Percentiles rank a stretch among this genome's conserved stretches.
These are phyloP conservation scores for Caenorhabditis tropicalis DNA, from an alignment of 1,140 invertebrate genomes.

Conservation along the genomic window DNA sequence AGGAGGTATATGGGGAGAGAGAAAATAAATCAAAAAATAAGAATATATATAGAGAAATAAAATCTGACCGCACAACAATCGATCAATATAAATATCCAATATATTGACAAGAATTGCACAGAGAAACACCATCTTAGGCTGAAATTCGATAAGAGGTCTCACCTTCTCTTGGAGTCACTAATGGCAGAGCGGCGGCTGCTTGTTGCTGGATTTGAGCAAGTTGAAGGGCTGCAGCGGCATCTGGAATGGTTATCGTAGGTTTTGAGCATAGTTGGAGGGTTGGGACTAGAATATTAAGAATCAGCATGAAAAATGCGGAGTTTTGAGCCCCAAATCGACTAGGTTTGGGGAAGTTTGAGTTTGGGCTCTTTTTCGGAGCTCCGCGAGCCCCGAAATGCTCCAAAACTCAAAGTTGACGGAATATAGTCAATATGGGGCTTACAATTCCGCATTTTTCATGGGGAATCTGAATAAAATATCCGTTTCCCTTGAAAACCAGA, in stretches of 20 bases:
- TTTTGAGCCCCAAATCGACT: neutral
- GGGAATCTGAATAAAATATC: neutral
- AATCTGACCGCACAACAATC: neutral
- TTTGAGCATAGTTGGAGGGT: neutral
- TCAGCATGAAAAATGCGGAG: too few species aligned
- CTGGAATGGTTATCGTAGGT: neutral
- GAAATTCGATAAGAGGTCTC: neutral
- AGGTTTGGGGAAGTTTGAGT: too few species aligned
- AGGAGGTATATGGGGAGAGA: neutral
- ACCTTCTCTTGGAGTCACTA: constrained; percentile 62
- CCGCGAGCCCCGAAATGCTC: too few species aligned
- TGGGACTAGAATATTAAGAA: too few species aligned
- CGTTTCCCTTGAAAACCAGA: neutral
- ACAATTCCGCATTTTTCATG: too few species aligned
- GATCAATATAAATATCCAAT: constrained; percentile 13
- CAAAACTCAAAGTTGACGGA: too few species aligned
- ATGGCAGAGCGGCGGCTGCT: constrained; percentile 17
- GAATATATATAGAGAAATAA: neutral
- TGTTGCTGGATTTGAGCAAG: constrained; percentile 49
- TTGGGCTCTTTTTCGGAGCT: too few species aligned
- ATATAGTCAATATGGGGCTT: too few species aligned
- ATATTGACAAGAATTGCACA: neutral
- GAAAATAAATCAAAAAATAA: neutral
- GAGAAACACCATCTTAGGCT: neutral
- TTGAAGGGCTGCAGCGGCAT: constrained; percentile 40